Base-by-base conservation (phyloP, 2,113 vertebrate genomes). In the Peromyscus maniculatus region DNA sequence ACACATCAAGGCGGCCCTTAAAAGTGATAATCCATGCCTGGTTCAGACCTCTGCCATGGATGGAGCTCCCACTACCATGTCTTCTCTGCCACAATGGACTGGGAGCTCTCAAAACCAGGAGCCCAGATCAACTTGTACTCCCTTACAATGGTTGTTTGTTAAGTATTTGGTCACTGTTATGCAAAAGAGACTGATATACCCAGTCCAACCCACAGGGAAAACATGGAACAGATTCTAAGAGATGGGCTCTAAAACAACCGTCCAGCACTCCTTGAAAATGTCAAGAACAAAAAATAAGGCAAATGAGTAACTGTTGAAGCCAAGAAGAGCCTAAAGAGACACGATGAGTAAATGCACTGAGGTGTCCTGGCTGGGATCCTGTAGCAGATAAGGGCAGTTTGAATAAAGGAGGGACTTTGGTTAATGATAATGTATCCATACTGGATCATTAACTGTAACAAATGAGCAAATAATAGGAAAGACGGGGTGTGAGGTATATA, bases 181-280 rank as follows among this genome's bases (percentile, higher is more conserved):
- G 39, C 39, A 64, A 31, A 87, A 67, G 62, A 31, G 11, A 59
- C 79, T 59, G 31, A 46, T 43, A 46, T 15, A 66, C 19, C 39
- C 57, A 22, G 46, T 67, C 31, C 87, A 91, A 93, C 91, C 78
- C 62, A 83, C 28, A 49, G 95, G 77, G 59, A 89, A 93, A 93
- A 88, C 16, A 88, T 43, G 59, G 49, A 46, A 57, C 39, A 75
- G 39, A 69, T 62, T 72, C 83, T 74, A 87, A 15, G 1, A 49
- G 43, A 78, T 13, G 78, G 28, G 67, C 26, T 87, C 24, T 74
- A 86, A 36, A 86, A 79, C 36, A 24, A 24, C 26, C 57, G 26
- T 22, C n/a, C 10, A 17, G 12, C 31, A 52, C 67, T 89, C 28
- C 11, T 33, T 28, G 62, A 92, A 66, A 55, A 62, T 55, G 24